phyloP scores from a whole-genome alignment of 1,140 invertebrate species.

The Pomacea maculata region DNA sequence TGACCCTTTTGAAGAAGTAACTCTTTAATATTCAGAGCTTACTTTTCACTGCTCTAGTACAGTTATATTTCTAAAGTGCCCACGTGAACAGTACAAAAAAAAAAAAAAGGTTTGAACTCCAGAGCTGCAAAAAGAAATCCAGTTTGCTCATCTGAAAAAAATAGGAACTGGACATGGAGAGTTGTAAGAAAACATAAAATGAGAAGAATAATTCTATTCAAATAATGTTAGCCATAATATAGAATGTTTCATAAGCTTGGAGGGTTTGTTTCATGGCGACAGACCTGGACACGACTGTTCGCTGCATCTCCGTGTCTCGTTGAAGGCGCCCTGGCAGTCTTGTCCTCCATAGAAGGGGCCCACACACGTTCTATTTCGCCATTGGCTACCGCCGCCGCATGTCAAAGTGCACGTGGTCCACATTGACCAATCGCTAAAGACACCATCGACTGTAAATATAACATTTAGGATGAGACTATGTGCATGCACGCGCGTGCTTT shows the following conservation, averaged over 20 bases:
- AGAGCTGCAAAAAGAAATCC: too few species aligned
- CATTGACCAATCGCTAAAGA: slow-evolving; percentile 47
- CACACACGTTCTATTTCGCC: slow-evolving; percentile 46
- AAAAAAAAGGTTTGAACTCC: too few species aligned
- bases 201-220: background rate
- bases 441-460: slow-evolving; percentile 49
- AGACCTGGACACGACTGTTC: slow-evolving; percentile 48
- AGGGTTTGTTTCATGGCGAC: background rate
- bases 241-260: background rate
- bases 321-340: slow-evolving; percentile 39
- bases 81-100: too few species aligned
- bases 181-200: background rate
- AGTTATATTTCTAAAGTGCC: too few species aligned
- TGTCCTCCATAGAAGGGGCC: slow-evolving; percentile 52
- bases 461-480: background rate
- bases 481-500: too few species aligned
- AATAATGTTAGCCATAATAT: background rate
- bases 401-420: slow-evolving; percentile 53
- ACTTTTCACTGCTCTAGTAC: too few species aligned
- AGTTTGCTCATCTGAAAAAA: too few species aligned
- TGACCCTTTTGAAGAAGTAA: too few species aligned
- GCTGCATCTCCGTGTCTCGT: slow-evolving; percentile 47
- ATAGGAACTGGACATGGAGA: too few species aligned
- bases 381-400: slow-evolving; percentile 52
- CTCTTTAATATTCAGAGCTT: too few species aligned